Evolutionary conservation across 1,140 invertebrate genomes (phyloP).

Genomic region (Ridgeia piscesae): DNA sequence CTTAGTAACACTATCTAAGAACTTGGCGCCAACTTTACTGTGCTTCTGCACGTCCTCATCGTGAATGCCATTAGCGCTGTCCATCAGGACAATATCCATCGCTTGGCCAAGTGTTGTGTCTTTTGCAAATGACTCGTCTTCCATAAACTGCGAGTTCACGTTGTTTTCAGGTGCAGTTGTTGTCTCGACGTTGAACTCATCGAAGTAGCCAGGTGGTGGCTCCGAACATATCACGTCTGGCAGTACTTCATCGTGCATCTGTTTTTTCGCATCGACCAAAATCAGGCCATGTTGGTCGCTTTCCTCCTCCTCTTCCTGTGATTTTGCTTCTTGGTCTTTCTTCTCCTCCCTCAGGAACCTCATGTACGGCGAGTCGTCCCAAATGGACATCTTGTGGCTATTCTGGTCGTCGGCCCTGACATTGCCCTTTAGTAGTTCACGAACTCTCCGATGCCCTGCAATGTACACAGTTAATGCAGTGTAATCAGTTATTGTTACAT

Average conservation of each 20-base stretch:
- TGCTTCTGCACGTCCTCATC: neutral
- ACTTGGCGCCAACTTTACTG: neutral
- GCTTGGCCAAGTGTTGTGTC: neutral
- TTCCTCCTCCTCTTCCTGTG: neutral
- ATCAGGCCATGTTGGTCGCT: neutral
- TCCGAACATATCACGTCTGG: neutral
- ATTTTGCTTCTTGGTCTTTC: too few relatives aligned
- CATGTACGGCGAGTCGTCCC: neutral
- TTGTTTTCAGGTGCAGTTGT: too few relatives aligned
- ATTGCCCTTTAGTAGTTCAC: neutral
- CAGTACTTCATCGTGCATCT: neutral
- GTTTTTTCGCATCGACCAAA: neutral
- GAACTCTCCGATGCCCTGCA: neutral
- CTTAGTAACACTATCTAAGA: neutral
- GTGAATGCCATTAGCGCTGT: neutral
- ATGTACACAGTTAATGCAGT: neutral
- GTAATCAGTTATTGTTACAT: too few relatives aligned
- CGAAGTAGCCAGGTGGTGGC: neutral
- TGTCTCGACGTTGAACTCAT: neutral
- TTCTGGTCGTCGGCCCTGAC: neutral
- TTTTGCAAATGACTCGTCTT: neutral
- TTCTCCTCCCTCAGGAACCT: neutral
- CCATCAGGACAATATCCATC: neutral
- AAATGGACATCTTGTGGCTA: neutral
- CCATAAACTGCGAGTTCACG: neutral